A percentile compares a stretch with the other conserved stretches of the same genome.
These are phyloP conservation scores for Drosophila paulistorum DNA, from an alignment of 1,140 invertebrate species.

Conservation along the genomic window DNA sequence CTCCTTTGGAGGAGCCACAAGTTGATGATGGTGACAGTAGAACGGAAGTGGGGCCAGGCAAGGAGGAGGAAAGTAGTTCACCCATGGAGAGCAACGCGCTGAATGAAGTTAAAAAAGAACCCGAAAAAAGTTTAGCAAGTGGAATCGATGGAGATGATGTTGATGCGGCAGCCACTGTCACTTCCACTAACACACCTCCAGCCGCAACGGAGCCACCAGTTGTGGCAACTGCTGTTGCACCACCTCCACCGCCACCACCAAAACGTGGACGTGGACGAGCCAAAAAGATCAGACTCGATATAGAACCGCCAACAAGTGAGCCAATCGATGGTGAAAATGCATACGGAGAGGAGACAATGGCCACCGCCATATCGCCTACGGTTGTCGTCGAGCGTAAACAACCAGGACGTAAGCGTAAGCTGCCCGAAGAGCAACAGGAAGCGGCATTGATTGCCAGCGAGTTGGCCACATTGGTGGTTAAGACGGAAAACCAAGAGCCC, in stretches of 20 bases:
- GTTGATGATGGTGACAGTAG: not conserved
- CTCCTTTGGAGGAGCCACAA: slow-evolving; percentile 19
- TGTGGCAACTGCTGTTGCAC: slow-evolving; percentile 18
- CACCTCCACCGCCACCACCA: slow-evolving; percentile 22
- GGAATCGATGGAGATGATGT: not conserved
- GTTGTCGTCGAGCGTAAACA: slow-evolving; percentile 51
- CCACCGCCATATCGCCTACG: not conserved
- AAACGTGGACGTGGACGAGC: slow-evolving; percentile 75
- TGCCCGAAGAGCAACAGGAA: slow-evolving; percentile 50
- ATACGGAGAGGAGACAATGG: slow-evolving; percentile 32
- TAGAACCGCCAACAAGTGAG: slow-evolving; percentile 25
- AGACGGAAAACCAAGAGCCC: slow-evolving; percentile 55
- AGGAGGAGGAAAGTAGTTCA: slow-evolving; percentile 1
- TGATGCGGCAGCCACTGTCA: not conserved
- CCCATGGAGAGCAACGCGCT: slow-evolving; percentile 20
- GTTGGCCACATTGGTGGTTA: slow-evolving; percentile 38
- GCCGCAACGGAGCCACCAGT: not conserved
- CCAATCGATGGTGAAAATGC: not conserved
- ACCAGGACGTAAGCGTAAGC: slow-evolving; percentile 65
- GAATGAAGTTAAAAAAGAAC: slow-evolving; percentile 54
- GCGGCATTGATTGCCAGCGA: not conserved
- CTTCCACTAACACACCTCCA: not conserved
- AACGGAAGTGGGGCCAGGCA: not conserved
- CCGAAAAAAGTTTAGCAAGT: slow-evolving; percentile 37
- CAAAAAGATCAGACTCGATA: slow-evolving; percentile 63